Percentiles rank a stretch among this genome's conserved stretches.
phyloP scores from a whole-genome alignment of 2,888 invertebrate genomes.

The Steinernema scapterisci region DNA sequence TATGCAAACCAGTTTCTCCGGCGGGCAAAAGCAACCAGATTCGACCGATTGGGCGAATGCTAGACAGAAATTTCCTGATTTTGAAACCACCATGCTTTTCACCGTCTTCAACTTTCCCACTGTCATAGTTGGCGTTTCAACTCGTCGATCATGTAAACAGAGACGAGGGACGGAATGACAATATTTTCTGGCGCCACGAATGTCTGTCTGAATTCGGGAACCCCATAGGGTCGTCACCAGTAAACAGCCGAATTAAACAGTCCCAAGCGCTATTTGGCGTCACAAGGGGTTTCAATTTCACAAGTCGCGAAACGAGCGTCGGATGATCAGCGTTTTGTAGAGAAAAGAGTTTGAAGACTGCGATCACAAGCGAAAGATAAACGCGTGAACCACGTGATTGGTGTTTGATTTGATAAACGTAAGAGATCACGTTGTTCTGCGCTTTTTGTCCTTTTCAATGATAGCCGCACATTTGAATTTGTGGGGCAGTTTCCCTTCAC shows the following conservation, averaged over 20 bases:
- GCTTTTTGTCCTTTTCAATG: not conserved
- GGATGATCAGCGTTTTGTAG: not conserved
- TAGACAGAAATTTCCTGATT: not conserved
- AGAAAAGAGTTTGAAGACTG: not conserved
- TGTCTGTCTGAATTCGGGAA: not conserved
- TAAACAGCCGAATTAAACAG: not conserved
- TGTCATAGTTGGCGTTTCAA: not conserved
- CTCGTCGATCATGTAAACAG: not conserved
- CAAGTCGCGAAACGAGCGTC: not conserved
- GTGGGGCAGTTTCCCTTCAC: no score
- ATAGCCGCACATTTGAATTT: not conserved
- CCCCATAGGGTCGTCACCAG: not conserved
- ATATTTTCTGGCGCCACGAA: not conserved
- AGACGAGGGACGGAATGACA: no score
- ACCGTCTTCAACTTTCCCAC: not conserved
- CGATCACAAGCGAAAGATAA: not conserved
- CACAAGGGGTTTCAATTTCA: not conserved
- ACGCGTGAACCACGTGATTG: not conserved
- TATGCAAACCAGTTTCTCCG: not conserved
- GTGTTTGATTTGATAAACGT: not conserved
- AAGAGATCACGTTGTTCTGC: not conserved
- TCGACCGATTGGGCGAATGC: not conserved
- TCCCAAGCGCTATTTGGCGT: not conserved
- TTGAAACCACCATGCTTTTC: not conserved
- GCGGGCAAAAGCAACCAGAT: conserved; percentile 1